phyloP scores from a whole-genome alignment of 2,797 vertebrate genomes.

The Brachyrhaphis roseni region DNA sequence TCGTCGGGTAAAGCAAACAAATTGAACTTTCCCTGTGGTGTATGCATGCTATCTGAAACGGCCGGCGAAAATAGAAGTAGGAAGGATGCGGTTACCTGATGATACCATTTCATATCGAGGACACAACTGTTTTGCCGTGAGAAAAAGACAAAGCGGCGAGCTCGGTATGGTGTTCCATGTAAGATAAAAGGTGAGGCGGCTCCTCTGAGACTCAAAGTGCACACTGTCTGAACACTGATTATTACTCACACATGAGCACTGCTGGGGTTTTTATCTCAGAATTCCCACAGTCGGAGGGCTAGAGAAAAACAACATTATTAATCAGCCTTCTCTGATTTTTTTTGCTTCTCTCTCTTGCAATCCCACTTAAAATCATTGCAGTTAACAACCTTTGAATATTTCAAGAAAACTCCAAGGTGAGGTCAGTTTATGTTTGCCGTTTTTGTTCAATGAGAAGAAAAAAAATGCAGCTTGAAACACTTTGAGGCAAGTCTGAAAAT shows the following conservation, averaged over 20 bases:
- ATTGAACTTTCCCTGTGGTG: slow-evolving; percentile 55
- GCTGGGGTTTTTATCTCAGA: slow-evolving; percentile 26
- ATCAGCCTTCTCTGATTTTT: slow-evolving; percentile 12
- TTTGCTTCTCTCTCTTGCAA: background rate
- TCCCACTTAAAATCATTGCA: background rate
- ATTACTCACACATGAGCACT: slow-evolving; percentile 36
- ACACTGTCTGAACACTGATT: slow-evolving; percentile 43
- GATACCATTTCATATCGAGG: slow-evolving; percentile 37
- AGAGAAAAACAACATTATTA: slow-evolving; percentile 21
- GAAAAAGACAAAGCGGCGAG: slow-evolving; percentile 26
- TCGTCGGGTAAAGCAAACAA: slow-evolving; percentile 48
- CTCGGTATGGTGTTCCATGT: slow-evolving; percentile 14
- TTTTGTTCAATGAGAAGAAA: slow-evolving; percentile 11
- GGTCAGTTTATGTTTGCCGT: slow-evolving; percentile 5
- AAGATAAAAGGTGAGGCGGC: slow-evolving; percentile 45
- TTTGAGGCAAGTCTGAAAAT: slow-evolving; percentile 38
- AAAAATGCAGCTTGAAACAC: slow-evolving; percentile 17
- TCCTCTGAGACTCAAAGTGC: slow-evolving; percentile 21
- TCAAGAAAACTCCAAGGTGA: slow-evolving; percentile 6
- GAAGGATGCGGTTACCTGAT: slow-evolving; percentile 49
- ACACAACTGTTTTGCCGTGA: slow-evolving; percentile 24
- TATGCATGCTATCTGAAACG: slow-evolving; percentile 47
- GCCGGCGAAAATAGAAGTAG: slow-evolving; percentile 39
- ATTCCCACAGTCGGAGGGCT: slow-evolving; percentile 16
- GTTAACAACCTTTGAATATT: slow-evolving; percentile 13